These are phyloP conservation scores for Pachypeltis micranthus DNA, from an alignment of 1,140 invertebrate species.

Conservation along the genomic window DNA sequence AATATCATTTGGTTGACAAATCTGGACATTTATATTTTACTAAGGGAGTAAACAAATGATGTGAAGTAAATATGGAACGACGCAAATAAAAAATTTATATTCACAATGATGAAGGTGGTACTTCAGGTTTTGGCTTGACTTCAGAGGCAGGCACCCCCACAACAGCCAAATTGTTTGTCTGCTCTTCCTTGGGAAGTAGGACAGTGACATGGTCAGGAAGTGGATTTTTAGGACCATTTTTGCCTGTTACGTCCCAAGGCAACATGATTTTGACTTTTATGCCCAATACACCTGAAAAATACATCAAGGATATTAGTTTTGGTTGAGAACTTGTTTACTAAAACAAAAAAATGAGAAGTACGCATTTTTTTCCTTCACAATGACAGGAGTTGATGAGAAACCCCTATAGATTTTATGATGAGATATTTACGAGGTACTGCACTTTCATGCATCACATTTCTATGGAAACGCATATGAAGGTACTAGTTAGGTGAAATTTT, in stretches of 20 bases:
- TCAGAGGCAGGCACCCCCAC: background rate
- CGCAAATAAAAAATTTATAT: background rate
- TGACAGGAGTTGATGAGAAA: too few species aligned
- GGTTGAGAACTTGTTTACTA: background rate
- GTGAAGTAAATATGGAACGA: background rate
- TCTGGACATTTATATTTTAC: too few species aligned
- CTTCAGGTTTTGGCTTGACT: background rate
- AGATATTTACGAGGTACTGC: too few species aligned
- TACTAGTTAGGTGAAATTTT: too few species aligned
- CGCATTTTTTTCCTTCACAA: too few species aligned
- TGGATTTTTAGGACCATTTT: slow-evolving; percentile 54
- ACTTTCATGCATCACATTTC: too few species aligned
- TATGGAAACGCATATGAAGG: too few species aligned
- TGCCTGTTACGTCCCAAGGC: slow-evolving; percentile 53
- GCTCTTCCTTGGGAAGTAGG: slow-evolving; percentile 43
- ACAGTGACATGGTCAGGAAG: slow-evolving; percentile 55
- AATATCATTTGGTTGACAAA: too few species aligned
- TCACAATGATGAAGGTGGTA: background rate
- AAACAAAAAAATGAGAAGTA: background rate
- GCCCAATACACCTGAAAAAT: slow-evolving; percentile 47
- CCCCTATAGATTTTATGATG: too few species aligned
- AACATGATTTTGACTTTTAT: slow-evolving; percentile 70
- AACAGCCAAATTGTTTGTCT: background rate
- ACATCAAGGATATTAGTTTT: background rate
- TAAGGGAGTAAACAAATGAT: background rate